Conservation (phyloP, 2,888 invertebrate genomes). For the Silvanus unidentatus region DNA sequence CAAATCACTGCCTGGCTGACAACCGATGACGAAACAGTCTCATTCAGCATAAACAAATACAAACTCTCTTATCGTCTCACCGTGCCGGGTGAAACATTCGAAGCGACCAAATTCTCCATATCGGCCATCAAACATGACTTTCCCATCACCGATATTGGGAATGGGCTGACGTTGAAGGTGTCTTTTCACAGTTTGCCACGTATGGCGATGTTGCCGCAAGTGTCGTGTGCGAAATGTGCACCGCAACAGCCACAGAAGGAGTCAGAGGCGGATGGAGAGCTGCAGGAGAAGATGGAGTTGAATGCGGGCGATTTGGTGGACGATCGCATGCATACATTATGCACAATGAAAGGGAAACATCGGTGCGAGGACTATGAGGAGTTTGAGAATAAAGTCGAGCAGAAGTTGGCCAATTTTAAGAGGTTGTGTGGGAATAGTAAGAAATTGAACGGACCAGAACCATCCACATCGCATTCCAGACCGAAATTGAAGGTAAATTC, state of each 20-base stretch:
- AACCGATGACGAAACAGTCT: constrained; percentile 27
- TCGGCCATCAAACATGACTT: constrained; percentile 63
- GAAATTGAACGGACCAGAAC: constrained; percentile 21
- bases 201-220: constrained; percentile 61
- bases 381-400: constrained; percentile 46
- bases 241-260: constrained; percentile 31
- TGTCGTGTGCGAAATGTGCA: constrained; percentile 49
- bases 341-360: constrained; percentile 65
- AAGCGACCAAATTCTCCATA: constrained; percentile 51
- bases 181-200: constrained; percentile 67
- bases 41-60: constrained; percentile 30
- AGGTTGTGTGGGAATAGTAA: constrained; percentile 22
- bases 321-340: constrained; percentile 64
- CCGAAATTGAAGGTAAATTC: constrained; percentile 23
- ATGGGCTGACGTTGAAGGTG: constrained; percentile 57
- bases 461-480: constrained; percentile 32
- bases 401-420: constrained; percentile 17
- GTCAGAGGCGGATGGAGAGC: constrained; percentile 15
- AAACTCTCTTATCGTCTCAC: constrained; percentile 52
- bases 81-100: constrained; percentile 64
- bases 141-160: constrained; percentile 63
- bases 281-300: constrained; percentile 22
- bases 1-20: constrained; percentile 92
- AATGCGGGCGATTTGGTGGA: constrained; percentile 49
- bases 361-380: constrained; percentile 71